Evolutionary conservation across 2,888 invertebrate species (phyloP), one percentile per base, ranked within the genome.

Genomic region (Ennomos erosarius): DNA sequence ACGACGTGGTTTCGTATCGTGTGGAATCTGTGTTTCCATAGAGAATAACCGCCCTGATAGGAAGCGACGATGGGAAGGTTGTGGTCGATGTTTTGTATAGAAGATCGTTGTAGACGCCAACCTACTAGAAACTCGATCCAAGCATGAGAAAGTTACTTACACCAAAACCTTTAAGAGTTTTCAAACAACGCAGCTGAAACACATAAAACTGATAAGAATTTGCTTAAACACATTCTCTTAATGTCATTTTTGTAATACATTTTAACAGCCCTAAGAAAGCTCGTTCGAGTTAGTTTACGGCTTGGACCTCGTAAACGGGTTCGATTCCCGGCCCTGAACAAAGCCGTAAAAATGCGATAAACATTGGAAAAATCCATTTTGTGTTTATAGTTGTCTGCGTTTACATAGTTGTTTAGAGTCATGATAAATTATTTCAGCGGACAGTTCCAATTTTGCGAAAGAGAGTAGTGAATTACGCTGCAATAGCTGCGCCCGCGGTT

Each of bases 311-410:
- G 81, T 87, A 86, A 87, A 79, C 78, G 71, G 75, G 78, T 86
- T 81, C 81, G 83, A 85, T 81, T 84, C 80, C 70, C 74, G 74
- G 71, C 80, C 70, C 78, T 74, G 77, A 79, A 78, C 77, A 78
- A 76, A 82, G 79, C 70, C 77, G 77, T 86, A 85, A 86, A 85
- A 78, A 64, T 61, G 64, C 75, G 71, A 83, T 87, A 84, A 85
- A 84, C 73, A 75, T 76, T 74, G 74, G 69, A 76, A 76, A 78
- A 75, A 79, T 77, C 76, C 71, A 78, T 78, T 76, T 74, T 69
- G 70, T 75, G 73, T 79, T 79, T 79, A 79, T 73, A 69, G 71
- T 70, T 68, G 49, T 70, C 69, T 68, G 45, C 59, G 62, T 79
- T 78, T 75, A 76, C 75, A 74, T 71, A 74, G 73, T 69, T 65